Evolutionary conservation across 2,113 vertebrate species (phyloP).

Genomic region (human): DNA sequence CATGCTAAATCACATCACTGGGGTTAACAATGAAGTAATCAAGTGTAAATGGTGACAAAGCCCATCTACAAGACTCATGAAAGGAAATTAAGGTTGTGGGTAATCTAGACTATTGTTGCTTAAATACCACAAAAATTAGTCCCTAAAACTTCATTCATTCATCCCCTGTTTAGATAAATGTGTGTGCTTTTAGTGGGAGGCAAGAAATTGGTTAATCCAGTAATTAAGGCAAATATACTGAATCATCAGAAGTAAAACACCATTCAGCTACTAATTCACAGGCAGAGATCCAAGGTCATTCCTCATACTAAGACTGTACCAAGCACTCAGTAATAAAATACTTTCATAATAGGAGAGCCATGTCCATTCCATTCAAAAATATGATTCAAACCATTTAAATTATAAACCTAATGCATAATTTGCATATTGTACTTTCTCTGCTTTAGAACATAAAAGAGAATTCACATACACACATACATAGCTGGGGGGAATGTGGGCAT

Average conservation of each 20-base stretch:
- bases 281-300: constrained; percentile 65
- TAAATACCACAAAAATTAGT: constrained; percentile 75
- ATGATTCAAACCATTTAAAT: neutral
- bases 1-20: constrained; percentile 80
- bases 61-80: constrained; percentile 64
- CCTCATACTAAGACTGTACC: neutral
- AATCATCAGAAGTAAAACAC: constrained; percentile 79
- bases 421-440: neutral
- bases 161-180: constrained; percentile 60
- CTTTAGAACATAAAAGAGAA: neutral
- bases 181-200: constrained; percentile 56
- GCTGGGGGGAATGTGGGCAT: fast-evolving
- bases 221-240: constrained; percentile 78
- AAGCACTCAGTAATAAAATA: constrained; percentile 13
- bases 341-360: neutral
- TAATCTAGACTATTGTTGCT: constrained; percentile 69
- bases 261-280: constrained; percentile 76
- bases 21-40: constrained; percentile 77
- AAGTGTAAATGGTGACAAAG: constrained; percentile 76
- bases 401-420: neutral
- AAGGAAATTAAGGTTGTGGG: constrained; percentile 76
- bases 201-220: constrained; percentile 74
- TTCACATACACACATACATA: neutral
- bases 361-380: neutral
- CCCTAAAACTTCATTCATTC: constrained; percentile 59